Base-by-base conservation (phyloP, 2,888 invertebrate species). In the Ametastegia equiseti region DNA sequence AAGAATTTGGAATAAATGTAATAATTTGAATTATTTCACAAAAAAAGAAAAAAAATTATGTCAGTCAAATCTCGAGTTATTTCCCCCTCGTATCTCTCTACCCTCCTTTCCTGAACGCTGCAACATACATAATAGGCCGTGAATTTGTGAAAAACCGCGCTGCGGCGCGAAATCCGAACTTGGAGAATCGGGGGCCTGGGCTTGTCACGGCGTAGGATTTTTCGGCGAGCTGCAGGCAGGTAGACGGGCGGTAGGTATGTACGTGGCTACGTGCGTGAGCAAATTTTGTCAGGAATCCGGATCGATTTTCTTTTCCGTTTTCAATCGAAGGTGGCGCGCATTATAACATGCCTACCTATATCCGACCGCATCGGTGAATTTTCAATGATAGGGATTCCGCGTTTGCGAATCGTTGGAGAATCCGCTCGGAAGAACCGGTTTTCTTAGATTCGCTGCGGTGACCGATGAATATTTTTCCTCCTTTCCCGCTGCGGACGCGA, bases 231-330 rank as follows among this genome's bases (percentile, higher is more conserved):
- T n/a, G n/a, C n/a, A n/a, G n/a, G n/a, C n/a, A n/a, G n/a, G n/a
- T n/a, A n/a, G n/a, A n/a, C n/a, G n/a, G n/a, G n/a, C n/a, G n/a
- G n/a, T 23, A 27, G 30, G 27, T 47, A 42, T 42, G 42, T 47
- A 47, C 47, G 15, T 47, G 47, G 23, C 11, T 30, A 13, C 15
- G 23, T 60, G 30, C 60, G 60, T 39, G 65, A 67, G 1, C 3
- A 23, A 36, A 39, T 67, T 67, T 39, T 60, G 13, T 39, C 36
- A 15, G 39, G 39, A 39, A 67, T 54, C 36, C 33, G 15, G 60
- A 71, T 80, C 77, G 47, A 71, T 73, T 73, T 71, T 75, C 45
- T 65, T 77, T 67, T 82, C 67, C 71, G 71, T 67, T 80, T 69
- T 80, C 69, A 63, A 54, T 69, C 47, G 13, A 47, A 47, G 15